These are phyloP conservation scores for Ormia ochracea DNA, from an alignment of 2,888 invertebrate species.

Conservation along the genomic window DNA sequence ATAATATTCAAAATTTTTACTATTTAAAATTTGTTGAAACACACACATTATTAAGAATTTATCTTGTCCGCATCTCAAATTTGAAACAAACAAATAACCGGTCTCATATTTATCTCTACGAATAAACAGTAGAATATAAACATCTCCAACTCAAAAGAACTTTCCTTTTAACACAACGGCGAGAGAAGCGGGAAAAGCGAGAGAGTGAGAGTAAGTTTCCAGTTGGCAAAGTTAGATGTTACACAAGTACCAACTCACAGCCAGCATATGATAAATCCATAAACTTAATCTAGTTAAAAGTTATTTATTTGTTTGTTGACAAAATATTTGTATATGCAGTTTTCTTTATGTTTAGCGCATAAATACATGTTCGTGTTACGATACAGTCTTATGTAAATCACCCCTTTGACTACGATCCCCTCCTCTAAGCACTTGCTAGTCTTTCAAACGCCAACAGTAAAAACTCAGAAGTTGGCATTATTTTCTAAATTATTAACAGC, in stretches of 20 bases:
- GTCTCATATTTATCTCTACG: too few species aligned
- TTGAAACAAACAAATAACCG: too few species aligned
- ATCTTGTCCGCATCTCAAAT: too few species aligned
- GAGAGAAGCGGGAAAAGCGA: too few species aligned
- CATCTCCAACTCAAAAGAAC: too few species aligned
- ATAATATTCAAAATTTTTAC: too few species aligned
- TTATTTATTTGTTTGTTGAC: constrained; percentile 44
- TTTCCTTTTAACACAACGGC: not conserved
- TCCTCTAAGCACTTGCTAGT: not conserved
- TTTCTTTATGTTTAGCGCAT: not conserved
- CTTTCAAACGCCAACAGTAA: not conserved
- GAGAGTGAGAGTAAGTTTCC: not conserved
- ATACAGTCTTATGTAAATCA: constrained; percentile 35
- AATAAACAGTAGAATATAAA: too few species aligned
- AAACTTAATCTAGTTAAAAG: constrained; percentile 55
- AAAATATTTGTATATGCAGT: constrained; percentile 39
- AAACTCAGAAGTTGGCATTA: too few species aligned
- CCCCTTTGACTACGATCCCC: not conserved
- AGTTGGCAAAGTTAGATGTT: not conserved
- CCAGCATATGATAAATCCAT: constrained; percentile 22
- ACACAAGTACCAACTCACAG: not conserved
- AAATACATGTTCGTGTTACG: not conserved
- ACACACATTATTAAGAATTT: too few species aligned
- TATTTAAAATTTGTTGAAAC: too few species aligned
- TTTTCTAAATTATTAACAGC: too few species aligned